Conservation (phyloP, 2,888 invertebrate genomes). For the Lasioglossum figueresi region DNA sequence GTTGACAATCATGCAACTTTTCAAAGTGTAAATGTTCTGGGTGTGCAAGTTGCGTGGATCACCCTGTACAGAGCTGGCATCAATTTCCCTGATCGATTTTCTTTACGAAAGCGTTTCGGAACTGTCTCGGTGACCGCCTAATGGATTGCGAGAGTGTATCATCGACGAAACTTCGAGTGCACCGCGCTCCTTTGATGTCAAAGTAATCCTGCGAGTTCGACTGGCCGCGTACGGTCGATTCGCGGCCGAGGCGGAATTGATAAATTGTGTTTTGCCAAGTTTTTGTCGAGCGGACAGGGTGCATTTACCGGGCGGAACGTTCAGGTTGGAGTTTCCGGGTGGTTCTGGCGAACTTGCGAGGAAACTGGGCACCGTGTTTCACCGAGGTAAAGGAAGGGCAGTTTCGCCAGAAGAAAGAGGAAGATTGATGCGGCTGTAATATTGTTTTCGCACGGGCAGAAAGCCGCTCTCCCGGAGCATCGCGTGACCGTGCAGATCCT, state of each 20-base stretch:
- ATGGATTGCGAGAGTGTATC: not conserved
- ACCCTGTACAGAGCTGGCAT: not conserved
- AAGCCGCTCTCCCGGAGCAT: conserved; percentile 31
- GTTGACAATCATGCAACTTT: no score
- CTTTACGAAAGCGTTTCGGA: not conserved
- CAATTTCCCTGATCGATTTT: not conserved
- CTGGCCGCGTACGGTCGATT: not conserved
- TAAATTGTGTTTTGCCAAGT: conserved; percentile 5
- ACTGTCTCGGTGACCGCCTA: not conserved
- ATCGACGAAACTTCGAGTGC: not conserved
- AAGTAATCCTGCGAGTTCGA: not conserved
- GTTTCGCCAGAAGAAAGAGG: not conserved
- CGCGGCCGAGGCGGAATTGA: not conserved
- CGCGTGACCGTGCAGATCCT: conserved; percentile 52
- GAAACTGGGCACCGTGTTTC: not conserved
- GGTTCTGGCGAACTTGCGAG: not conserved
- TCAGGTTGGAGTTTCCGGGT: not conserved
- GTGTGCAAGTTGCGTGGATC: no score
- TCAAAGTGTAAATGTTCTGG: no score
- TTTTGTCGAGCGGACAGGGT: not conserved
- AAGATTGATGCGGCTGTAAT: conserved; percentile 3
- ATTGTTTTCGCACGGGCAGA: conserved; percentile 27
- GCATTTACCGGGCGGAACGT: not conserved
- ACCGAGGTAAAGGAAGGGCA: not conserved
- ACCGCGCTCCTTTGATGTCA: not conserved